Percentiles rank a stretch among this genome's conserved stretches.
phyloP scores from a whole-genome alignment of 2,113 vertebrate genomes.

The Aptenodytes patagonicus region DNA sequence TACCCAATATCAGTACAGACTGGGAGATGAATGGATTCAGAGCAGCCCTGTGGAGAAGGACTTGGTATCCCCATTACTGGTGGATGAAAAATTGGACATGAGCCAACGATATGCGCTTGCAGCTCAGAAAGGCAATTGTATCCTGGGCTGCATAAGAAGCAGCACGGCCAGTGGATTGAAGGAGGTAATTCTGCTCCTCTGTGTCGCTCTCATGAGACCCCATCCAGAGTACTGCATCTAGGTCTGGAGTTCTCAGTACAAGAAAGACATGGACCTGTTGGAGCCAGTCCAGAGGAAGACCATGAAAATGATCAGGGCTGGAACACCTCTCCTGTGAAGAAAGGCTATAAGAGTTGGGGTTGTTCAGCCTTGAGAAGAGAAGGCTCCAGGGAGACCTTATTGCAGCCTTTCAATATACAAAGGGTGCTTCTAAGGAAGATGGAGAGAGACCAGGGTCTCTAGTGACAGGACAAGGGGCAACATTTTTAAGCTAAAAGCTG shows the following conservation, averaged over 20 bases:
- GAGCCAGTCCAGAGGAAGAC: background rate
- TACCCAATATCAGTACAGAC: accelerated
- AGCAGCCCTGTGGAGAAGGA: background rate
- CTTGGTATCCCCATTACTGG: background rate
- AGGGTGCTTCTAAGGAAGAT: background rate
- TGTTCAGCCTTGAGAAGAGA: accelerated
- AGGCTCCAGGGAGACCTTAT: background rate
- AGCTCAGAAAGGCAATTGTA: background rate
- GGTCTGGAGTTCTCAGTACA: background rate
- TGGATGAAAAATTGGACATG: background rate
- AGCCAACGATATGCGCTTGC: background rate
- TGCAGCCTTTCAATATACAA: background rate
- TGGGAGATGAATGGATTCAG: background rate
- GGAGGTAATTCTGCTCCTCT: background rate
- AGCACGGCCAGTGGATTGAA: accelerated
- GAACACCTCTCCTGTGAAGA: background rate
- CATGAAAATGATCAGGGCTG: background rate
- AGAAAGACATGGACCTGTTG: too few species aligned
- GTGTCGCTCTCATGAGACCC: background rate
- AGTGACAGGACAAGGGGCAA: background rate
- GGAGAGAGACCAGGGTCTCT: accelerated
- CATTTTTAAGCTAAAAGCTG: background rate
- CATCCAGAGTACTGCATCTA: background rate
- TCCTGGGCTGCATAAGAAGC: background rate
- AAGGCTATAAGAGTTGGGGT: too few species aligned